These are phyloP conservation scores for Sus scrofa DNA, from an alignment of 2,113 vertebrate genomes.

Conservation along the genomic window T2T-Sscrofa CM000824.6:178593501-178594000, in stretches of 20 bases:
- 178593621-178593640: slow-evolving; percentile 20
- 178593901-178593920: neutral
- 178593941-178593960: slow-evolving; percentile 44
- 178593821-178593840: slow-evolving; percentile 61
- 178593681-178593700: slow-evolving; percentile 13
- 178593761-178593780: neutral
- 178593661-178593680: slow-evolving; percentile 35
- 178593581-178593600: neutral
- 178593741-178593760: slow-evolving; percentile 56
- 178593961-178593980: slow-evolving; percentile 60
- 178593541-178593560: no score
- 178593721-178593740: slow-evolving; percentile 39
- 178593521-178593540: no score
- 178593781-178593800: slow-evolving; percentile 24
- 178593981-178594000: slow-evolving; percentile 59
- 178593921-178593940: neutral
- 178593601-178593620: neutral
- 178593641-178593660: neutral
- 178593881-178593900: slow-evolving; percentile 21
- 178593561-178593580: no score
- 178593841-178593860: slow-evolving; percentile 32
- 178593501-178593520: no score
- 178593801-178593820: slow-evolving; percentile 25
- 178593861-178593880: neutral
- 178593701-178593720: slow-evolving; percentile 67